These are phyloP conservation scores for Siderastrea radians DNA, from an alignment of 92 coral and sea anemone species.

Conservation along the genomic window DNA sequence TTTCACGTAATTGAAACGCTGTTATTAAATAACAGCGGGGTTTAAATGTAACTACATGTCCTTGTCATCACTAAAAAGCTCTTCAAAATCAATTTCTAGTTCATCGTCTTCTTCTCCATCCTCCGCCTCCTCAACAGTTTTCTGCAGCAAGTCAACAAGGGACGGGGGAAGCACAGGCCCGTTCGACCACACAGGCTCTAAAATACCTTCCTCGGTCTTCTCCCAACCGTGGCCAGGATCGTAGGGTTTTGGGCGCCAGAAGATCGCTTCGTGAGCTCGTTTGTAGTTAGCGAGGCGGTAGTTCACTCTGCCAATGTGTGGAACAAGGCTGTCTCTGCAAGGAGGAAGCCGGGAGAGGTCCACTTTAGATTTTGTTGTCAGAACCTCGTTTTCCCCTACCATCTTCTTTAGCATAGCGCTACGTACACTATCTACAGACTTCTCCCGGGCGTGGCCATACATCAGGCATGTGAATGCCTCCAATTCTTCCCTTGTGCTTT, in stretches of 20 bases:
- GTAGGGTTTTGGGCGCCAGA: no score
- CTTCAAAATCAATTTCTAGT: constrained; percentile 12
- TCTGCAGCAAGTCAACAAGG: constrained; percentile 44
- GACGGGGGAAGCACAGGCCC: constrained; percentile 42
- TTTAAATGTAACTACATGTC: neutral
- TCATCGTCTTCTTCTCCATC: neutral
- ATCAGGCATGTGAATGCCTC: neutral
- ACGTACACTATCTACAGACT: neutral
- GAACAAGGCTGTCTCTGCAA: constrained; percentile 42
- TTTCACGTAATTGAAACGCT: neutral
- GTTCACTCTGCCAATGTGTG: constrained; percentile 41
- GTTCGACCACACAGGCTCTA: constrained; percentile 29
- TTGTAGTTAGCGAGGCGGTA: neutral
- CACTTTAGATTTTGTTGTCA: constrained; percentile 29
- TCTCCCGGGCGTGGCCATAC: neutral
- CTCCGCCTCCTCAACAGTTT: neutral
- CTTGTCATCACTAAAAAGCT: constrained; percentile 9
- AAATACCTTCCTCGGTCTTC: no score
- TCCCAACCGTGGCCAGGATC: no score
- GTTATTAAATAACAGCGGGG: no score
- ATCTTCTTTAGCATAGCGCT: no score
- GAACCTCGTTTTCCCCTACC: neutral
- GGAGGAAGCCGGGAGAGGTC: constrained; percentile 65
- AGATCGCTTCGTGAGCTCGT: no score
- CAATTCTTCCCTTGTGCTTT: neutral